phyloP scores from a whole-genome alignment of 2,797 vertebrate species.

The Anas bernieri region DNA sequence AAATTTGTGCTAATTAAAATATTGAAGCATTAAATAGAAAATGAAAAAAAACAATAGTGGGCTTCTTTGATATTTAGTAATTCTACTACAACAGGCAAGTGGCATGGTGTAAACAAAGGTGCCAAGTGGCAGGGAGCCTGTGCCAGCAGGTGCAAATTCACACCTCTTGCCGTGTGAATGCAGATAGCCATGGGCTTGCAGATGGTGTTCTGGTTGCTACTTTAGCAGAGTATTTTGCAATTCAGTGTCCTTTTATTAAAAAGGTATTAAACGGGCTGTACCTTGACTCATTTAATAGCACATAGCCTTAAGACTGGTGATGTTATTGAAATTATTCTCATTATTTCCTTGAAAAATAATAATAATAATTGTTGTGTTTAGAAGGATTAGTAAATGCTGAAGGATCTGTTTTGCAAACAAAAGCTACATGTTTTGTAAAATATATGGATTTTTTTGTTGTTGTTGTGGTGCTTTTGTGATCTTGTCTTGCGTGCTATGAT shows the following conservation, averaged over 20 bases:
- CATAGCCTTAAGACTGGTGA: background rate
- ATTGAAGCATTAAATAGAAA: background rate
- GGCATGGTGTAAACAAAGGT: background rate
- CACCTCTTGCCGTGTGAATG: background rate
- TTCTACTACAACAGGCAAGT: background rate
- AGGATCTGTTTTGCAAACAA: background rate
- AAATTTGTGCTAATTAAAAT: background rate
- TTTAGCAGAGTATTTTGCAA: constrained; percentile 28
- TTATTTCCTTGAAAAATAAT: background rate
- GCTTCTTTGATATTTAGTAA: background rate
- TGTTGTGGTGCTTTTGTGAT: background rate
- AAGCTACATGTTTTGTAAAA: background rate
- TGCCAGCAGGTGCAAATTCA: background rate
- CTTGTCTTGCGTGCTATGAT: background rate
- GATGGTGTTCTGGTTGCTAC: background rate
- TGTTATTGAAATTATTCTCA: background rate
- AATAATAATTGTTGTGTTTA: background rate
- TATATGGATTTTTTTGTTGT: background rate
- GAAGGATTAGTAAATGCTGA: background rate
- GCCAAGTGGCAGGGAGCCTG: background rate
- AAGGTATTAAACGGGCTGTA: background rate
- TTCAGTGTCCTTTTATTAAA: background rate
- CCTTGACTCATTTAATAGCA: background rate
- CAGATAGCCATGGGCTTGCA: background rate
- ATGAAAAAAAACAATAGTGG: background rate